Percentiles rank a stretch among this genome's conserved stretches.
Evolutionary conservation across 2,888 invertebrate species (phyloP).

Genomic region (Euphydryas editha): DNA sequence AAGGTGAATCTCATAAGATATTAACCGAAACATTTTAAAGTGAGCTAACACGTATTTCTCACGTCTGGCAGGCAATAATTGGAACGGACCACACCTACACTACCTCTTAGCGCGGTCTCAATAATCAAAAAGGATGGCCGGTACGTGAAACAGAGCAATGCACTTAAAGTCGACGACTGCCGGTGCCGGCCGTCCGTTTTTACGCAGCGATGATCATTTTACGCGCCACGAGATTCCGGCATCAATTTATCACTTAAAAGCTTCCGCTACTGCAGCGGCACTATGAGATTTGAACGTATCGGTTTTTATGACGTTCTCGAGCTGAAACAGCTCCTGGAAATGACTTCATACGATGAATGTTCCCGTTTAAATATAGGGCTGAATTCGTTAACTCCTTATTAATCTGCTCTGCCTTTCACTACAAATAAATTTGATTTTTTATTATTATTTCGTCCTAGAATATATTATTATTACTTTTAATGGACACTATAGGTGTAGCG

Average conservation of each 20-base stretch:
- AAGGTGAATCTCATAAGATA: neutral
- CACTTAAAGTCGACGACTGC: conserved; percentile 53
- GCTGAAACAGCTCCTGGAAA: conserved; percentile 52
- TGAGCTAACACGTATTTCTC: conserved; percentile 12
- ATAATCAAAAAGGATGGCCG: conserved; percentile 37
- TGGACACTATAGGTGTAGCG: neutral
- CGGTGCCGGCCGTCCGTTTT: conserved; percentile 58
- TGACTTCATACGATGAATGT: conserved; percentile 46
- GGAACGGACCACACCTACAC: conserved; percentile 49
- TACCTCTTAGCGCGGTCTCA: conserved; percentile 39
- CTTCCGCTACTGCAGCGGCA: conserved; percentile 71
- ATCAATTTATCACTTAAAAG: conserved; percentile 81
- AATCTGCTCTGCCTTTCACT: neutral
- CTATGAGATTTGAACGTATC: conserved; percentile 50
- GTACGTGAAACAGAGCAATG: conserved; percentile 60
- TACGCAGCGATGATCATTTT: conserved; percentile 73
- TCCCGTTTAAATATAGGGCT: conserved; percentile 37
- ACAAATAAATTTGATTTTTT: neutral
- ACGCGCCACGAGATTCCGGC: conserved; percentile 78
- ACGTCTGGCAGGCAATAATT: conserved; percentile 33
- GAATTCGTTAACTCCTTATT: conserved; percentile 21
- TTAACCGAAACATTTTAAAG: conserved; percentile 10
- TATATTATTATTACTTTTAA: neutral
- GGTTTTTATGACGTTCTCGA: conserved; percentile 59
- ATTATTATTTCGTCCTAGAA: neutral